Conservation (phyloP, 2,113 vertebrate species). For the Xiphias gladius region DNA sequence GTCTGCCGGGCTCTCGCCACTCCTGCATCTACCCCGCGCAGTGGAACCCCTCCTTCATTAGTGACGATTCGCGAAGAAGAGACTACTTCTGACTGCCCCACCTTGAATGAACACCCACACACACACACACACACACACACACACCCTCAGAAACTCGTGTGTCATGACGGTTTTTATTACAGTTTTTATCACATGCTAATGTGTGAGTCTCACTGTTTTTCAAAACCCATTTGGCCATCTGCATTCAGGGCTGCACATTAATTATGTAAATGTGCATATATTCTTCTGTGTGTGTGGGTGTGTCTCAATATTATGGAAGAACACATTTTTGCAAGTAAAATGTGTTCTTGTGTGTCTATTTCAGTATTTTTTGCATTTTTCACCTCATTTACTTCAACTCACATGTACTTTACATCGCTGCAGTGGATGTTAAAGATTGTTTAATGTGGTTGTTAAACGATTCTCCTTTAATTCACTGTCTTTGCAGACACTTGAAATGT, state of each 20-base stretch:
- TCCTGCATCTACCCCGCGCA: conserved; percentile 98
- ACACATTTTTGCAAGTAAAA: conserved; percentile 61
- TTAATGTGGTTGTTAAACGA: conserved; percentile 29
- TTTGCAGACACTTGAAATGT: neutral
- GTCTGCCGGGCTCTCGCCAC: conserved; percentile 95
- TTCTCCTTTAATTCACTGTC: conserved; percentile 30
- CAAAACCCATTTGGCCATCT: conserved; percentile 16
- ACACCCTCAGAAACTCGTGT: neutral
- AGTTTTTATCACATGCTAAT: neutral
- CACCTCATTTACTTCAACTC: conserved; percentile 42
- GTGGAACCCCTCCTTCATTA: conserved; percentile 96
- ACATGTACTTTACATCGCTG: conserved; percentile 4
- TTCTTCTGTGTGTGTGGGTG: conserved; percentile 4
- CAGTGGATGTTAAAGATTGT: conserved; percentile 8
- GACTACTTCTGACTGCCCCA: conserved; percentile 92
- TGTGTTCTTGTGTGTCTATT: conserved; percentile 18
- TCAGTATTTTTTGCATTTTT: conserved; percentile 59
- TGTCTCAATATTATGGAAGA: neutral
- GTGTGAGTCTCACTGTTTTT: neutral
- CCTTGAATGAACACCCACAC: neutral
- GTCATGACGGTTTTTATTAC: conserved; percentile 16
- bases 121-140: conserved; percentile 3
- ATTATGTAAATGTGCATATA: conserved; percentile 2
- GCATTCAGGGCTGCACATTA: conserved; percentile 34
- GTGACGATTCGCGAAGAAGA: conserved; percentile 94